Percentiles rank a stretch among this genome's conserved stretches.
Evolutionary conservation across 1,140 invertebrate genomes (phyloP).

Genomic region (Coelopa frigida): DNA sequence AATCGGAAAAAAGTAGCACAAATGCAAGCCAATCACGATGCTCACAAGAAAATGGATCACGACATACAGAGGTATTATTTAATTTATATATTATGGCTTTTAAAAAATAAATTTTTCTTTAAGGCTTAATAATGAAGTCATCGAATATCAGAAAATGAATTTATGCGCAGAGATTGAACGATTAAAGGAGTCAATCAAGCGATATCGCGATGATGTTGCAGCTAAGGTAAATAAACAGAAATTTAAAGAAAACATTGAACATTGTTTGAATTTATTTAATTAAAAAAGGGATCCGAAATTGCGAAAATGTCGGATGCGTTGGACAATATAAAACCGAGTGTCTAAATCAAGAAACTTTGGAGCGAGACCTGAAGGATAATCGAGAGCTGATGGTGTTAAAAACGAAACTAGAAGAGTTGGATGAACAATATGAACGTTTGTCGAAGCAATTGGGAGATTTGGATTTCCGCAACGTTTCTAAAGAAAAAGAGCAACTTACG

Average conservation of each 20-base stretch:
- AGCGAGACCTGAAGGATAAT: constrained; percentile 71
- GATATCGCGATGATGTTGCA: constrained; percentile 13
- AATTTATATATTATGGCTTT: not conserved
- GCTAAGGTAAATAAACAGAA: constrained; percentile 18
- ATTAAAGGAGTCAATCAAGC: constrained; percentile 19
- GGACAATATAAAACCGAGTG: constrained; percentile 58
- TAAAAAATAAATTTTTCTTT: constrained; percentile 4
- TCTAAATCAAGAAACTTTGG: constrained; percentile 57
- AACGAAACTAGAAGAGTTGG: constrained; percentile 47
- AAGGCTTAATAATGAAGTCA: constrained; percentile 17
- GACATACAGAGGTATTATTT: constrained; percentile 34
- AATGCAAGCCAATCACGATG: constrained; percentile 34
- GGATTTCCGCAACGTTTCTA: constrained; percentile 45
- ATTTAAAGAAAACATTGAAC: not conserved
- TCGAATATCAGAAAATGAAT: constrained; percentile 23
- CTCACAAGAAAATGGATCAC: constrained; percentile 37
- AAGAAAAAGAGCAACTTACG: constrained; percentile 44
- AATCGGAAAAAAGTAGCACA: constrained; percentile 36
- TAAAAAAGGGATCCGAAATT: constrained; percentile 8
- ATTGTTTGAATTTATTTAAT: not conserved
- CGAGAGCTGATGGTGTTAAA: constrained; percentile 56
- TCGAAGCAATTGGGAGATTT: constrained; percentile 47
- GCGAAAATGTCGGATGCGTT: constrained; percentile 20
- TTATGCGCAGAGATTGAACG: constrained; percentile 19
- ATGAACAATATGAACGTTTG: constrained; percentile 45